Conservation (phyloP, 2,797 vertebrate genomes). For the Podarcis lilfordi region DNA sequence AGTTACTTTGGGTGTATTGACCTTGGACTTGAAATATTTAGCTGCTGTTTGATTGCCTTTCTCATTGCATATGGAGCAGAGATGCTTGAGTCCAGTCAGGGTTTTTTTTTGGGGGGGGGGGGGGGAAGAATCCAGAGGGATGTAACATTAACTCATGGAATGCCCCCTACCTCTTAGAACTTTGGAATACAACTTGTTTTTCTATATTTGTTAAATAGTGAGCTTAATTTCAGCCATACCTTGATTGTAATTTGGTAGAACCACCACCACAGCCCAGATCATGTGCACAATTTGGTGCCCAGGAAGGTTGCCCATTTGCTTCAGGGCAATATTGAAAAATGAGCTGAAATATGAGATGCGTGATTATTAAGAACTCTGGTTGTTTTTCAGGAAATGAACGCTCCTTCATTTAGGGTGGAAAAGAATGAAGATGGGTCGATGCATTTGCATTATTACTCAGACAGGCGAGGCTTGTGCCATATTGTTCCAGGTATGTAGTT, state of each 20-base stretch:
- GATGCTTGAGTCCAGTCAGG: too few species aligned
- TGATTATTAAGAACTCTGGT: neutral
- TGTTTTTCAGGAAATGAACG: conserved; percentile 80
- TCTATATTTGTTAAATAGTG: neutral
- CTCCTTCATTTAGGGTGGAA: conserved; percentile 82
- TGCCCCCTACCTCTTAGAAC: neutral
- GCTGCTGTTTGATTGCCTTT: neutral
- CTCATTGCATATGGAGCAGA: neutral
- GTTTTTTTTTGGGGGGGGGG: too few species aligned
- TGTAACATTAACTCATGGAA: neutral
- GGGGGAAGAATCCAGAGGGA: neutral
- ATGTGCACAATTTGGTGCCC: neutral
- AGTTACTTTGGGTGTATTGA: neutral
- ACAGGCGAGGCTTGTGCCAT: conserved; percentile 80
- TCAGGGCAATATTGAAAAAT: neutral
- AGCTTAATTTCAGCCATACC: neutral
- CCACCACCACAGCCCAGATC: too few species aligned
- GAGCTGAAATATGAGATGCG: neutral
- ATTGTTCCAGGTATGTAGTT: conserved; percentile 77
- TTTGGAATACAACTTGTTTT: neutral
- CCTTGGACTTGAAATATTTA: neutral
- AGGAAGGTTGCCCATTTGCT: neutral
- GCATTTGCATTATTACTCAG: conserved; percentile 82
- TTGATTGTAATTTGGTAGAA: neutral
- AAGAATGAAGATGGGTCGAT: conserved; percentile 79